Conservation (phyloP, 2,113 vertebrate species). For the Gadus macrocephalus region DNA sequence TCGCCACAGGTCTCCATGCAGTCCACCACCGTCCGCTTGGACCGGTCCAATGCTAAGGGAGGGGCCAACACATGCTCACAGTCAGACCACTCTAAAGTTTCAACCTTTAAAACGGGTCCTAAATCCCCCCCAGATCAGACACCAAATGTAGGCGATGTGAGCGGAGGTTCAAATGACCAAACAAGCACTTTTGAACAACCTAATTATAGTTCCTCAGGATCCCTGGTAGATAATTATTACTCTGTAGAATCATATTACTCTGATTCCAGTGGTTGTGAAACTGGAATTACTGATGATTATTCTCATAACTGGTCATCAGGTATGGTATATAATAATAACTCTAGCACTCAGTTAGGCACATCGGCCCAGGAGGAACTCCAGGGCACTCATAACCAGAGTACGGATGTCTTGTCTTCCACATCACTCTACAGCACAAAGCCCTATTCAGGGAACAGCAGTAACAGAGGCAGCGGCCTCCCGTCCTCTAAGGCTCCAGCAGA, state of each 20-base stretch:
- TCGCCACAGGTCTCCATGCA: slow-evolving; percentile 79
- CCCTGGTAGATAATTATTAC: slow-evolving; percentile 33
- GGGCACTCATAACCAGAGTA: slow-evolving; percentile 56
- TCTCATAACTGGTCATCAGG: slow-evolving; percentile 62
- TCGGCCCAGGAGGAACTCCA: slow-evolving; percentile 71
- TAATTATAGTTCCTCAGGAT: slow-evolving; percentile 44
- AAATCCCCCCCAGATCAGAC: slow-evolving; percentile 85
- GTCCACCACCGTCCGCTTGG: slow-evolving; percentile 84
- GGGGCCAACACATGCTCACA: slow-evolving; percentile 80
- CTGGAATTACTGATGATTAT: slow-evolving; percentile 21
- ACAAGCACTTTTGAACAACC: slow-evolving; percentile 31
- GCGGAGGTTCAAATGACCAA: slow-evolving; percentile 27
- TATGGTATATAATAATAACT: slow-evolving; percentile 37
- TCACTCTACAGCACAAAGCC: slow-evolving; percentile 72
- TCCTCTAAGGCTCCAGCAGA: slow-evolving; percentile 61
- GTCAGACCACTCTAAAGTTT: slow-evolving; percentile 84
- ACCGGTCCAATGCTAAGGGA: slow-evolving; percentile 74
- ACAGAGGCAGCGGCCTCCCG: slow-evolving; percentile 79
- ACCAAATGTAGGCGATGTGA: slow-evolving; percentile 48
- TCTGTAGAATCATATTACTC: slow-evolving; percentile 36
- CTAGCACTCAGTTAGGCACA: slow-evolving; percentile 60
- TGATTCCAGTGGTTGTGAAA: slow-evolving; percentile 35
- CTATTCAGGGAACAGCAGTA: slow-evolving; percentile 83
- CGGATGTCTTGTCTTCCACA: slow-evolving; percentile 45
- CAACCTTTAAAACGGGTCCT: slow-evolving; percentile 94